Evolutionary conservation across 1,140 invertebrate species (phyloP).

Genomic region (Propsilocerus akamusi): DNA sequence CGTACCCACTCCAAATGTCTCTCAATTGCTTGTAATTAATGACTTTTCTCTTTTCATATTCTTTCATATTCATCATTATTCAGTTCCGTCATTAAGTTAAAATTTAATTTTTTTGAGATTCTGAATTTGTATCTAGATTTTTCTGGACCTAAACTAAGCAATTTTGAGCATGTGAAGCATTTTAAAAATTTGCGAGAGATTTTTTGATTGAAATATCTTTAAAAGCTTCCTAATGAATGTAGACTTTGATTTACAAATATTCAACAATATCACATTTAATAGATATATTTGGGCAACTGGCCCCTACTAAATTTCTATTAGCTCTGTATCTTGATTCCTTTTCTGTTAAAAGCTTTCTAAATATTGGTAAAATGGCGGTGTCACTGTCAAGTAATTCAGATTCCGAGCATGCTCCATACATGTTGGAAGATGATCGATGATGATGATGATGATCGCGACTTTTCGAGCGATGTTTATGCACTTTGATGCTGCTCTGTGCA

Average conservation of each 20-base stretch:
- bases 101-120: too few species aligned
- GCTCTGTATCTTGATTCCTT: conserved; percentile 32
- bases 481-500: conserved; percentile 9
- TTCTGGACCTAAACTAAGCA: too few species aligned
- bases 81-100: too few species aligned
- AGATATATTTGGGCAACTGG: conserved; percentile 83
- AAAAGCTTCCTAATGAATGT: too few species aligned
- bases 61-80: too few species aligned
- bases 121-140: too few species aligned
- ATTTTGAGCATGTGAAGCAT: too few species aligned
- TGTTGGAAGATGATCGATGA: conserved; percentile 26
- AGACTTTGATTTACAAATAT: conserved; percentile 57
- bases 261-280: conserved; percentile 93
- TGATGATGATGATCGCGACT: conserved; percentile 8
- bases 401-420: conserved; percentile 64
- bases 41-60: too few species aligned
- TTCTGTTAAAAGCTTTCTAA: conserved; percentile 73
- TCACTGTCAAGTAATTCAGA: conserved; percentile 57
- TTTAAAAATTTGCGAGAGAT: too few species aligned
- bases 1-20: too few species aligned
- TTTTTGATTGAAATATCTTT: too few species aligned
- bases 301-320: conserved; percentile 30
- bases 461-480: conserved; percentile 17
- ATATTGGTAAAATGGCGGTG: conserved; percentile 71
- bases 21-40: too few species aligned